Percentiles rank a stretch among this genome's conserved stretches.
These are phyloP conservation scores for Odontamblyopus lacepedii DNA, from an alignment of 2,797 vertebrate species.

Conservation along the genomic window DNA sequence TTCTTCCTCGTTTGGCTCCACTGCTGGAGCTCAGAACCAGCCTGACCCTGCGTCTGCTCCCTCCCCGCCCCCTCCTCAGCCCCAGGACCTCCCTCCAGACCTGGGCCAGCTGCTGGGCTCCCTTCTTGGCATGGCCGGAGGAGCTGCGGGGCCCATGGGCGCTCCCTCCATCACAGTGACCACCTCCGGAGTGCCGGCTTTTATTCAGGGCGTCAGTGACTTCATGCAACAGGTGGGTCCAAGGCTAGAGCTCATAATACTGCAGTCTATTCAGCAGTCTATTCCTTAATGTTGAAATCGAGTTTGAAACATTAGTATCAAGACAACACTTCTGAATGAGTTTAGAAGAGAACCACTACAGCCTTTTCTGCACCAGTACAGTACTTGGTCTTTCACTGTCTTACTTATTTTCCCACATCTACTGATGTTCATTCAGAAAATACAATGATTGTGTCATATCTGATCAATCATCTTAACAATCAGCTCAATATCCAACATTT, in stretches of 20 bases:
- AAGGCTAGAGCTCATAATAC: too few relatives aligned
- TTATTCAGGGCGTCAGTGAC: slow-evolving; percentile 89
- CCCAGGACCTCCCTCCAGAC: slow-evolving; percentile 67
- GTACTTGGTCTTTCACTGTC: neutral
- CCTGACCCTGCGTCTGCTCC: slow-evolving; percentile 69
- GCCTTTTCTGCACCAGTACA: too few relatives aligned
- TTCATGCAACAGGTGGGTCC: slow-evolving; percentile 84
- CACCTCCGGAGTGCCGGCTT: slow-evolving; percentile 85
- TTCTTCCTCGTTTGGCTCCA: slow-evolving; percentile 53
- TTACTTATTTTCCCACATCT: too few relatives aligned
- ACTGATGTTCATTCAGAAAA: too few relatives aligned
- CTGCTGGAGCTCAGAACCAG: neutral
- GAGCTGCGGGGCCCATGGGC: slow-evolving; percentile 43
- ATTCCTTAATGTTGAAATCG: too few relatives aligned
- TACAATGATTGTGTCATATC: too few relatives aligned
- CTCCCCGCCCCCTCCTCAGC: slow-evolving; percentile 52
- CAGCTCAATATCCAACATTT: too few relatives aligned
- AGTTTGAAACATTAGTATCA: too few relatives aligned
- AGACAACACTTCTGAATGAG: too few relatives aligned
- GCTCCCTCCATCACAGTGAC: slow-evolving; percentile 86
- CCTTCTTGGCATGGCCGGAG: slow-evolving; percentile 77
- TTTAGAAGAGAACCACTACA: too few relatives aligned
- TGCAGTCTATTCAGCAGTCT: too few relatives aligned
- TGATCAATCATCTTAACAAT: too few relatives aligned
- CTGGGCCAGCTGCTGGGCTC: slow-evolving; percentile 85